Evolutionary conservation across 1,140 invertebrate species (phyloP), one percentile per base, ranked within the genome.

Genomic region (Polypedilum vanderplanki): DNA sequence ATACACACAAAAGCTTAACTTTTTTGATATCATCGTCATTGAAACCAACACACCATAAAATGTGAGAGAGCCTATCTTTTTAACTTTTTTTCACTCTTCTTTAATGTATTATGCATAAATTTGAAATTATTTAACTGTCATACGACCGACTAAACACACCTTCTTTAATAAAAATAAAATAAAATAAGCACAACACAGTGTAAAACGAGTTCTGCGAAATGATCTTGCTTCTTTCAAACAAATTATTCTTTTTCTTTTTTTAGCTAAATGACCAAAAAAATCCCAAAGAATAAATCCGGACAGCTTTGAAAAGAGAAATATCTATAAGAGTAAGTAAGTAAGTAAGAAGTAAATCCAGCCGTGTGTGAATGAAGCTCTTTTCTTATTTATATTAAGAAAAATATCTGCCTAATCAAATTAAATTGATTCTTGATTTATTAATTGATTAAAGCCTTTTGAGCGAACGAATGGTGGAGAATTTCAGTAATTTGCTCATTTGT

Each of bases 391-490:
- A 33, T 33, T 33, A 33, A 33, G 24, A 33, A 33, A 33, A 33
- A 33, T 20, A 70, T 70, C n/a, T 70, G 65, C 65, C 65, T 70
- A 70, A 70, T 70, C 65, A 70, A 70, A 70, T 70, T 70, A 70
- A 70, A 70, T 70, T 70, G 65, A 70, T 70, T 70, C 18, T 70
- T 70, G 65, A 70, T 70, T 70, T 70, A 70, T 70, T 70, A 70
- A 70, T 70, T 70, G 65, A 70, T 70, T 70, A 20, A 70, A 18
- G 65, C 65, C 18, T 18, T 18, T 20, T 22, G 17, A 33, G 24
- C 24, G 24, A 33, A 5, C 24, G 24, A 5, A 33, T 33, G 24
- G 24, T 3, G 24, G 5, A 18, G 17, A 57, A 57, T 18, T 22
- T 18, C 18, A 22, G 15, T 70, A 70, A 70, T 70, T 70, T 70